Conservation (phyloP, 2,888 invertebrate genomes). For the Agriopis aurantiaria region DNA sequence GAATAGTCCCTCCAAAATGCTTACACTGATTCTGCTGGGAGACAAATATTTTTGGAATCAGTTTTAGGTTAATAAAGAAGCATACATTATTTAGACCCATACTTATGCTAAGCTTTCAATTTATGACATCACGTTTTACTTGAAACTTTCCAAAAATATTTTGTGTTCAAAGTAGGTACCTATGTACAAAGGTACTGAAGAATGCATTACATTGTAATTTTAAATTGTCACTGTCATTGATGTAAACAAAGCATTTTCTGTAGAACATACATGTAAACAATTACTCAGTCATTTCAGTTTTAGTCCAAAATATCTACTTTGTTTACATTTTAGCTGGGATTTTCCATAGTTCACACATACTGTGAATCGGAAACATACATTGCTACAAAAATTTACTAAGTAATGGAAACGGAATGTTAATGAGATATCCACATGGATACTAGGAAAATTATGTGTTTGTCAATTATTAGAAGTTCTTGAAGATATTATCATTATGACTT, state of each 20-base stretch:
- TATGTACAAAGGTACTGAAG: background rate
- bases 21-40: background rate
- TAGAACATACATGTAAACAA: background rate
- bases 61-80: background rate
- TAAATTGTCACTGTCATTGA: slow-evolving; percentile 1
- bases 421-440: background rate
- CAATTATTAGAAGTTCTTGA: background rate
- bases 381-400: background rate
- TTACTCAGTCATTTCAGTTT: too few relatives aligned
- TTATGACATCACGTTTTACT: background rate
- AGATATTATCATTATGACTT: slow-evolving; percentile 16
- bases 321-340: background rate
- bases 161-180: background rate
- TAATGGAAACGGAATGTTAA: background rate
- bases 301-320: background rate
- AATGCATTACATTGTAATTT: background rate
- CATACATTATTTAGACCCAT: background rate
- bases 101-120: background rate
- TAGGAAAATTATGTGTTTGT: slow-evolving; percentile 1
- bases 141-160: background rate
- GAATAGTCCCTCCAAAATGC: background rate
- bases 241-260: slow-evolving; percentile 5
- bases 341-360: background rate
- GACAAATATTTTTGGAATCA: background rate
- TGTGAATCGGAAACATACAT: too few relatives aligned